Evolutionary conservation across 1,140 invertebrate species (phyloP).

Genomic region (Drosophila nasuta): DNA sequence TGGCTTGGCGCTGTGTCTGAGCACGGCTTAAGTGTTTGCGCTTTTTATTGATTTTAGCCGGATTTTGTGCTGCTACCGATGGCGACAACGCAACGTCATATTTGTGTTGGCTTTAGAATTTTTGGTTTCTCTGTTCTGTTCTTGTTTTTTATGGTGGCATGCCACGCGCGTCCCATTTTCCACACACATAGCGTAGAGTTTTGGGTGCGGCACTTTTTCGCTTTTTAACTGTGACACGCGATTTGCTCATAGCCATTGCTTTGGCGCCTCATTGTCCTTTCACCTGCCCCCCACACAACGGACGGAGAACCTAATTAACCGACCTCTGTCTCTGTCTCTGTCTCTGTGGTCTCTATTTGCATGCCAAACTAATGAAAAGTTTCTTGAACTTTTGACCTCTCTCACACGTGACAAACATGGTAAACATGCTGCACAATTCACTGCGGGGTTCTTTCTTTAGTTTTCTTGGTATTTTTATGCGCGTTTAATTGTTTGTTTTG

Average conservation of each 20-base stretch:
- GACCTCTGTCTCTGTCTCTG: slow-evolving; percentile 4
- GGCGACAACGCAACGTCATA: neutral
- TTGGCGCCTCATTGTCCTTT: slow-evolving; percentile 27
- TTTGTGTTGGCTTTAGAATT: slow-evolving; percentile 5
- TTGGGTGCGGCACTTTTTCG: slow-evolving; percentile 55
- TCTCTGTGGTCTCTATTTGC: slow-evolving; percentile 26
- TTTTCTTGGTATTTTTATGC: slow-evolving; percentile 59
- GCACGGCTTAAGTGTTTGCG: slow-evolving; percentile 65
- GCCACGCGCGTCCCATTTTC: slow-evolving; percentile 74
- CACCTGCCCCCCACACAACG: neutral
- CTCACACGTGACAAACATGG: slow-evolving; percentile 25
- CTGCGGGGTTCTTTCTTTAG: slow-evolving; percentile 9
- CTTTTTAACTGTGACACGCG: slow-evolving; percentile 39
- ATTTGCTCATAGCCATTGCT: slow-evolving; percentile 41
- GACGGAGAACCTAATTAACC: slow-evolving; percentile 16
- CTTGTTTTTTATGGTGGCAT: slow-evolving; percentile 21
- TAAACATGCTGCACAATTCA: slow-evolving; percentile 9
- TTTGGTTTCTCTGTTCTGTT: neutral
- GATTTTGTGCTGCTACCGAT: slow-evolving; percentile 53
- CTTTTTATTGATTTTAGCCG: slow-evolving; percentile 79
- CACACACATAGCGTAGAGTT: slow-evolving; percentile 31
- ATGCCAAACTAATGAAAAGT: slow-evolving; percentile 49
- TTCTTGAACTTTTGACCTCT: slow-evolving; percentile 56
- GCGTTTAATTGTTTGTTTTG: slow-evolving; percentile 62
- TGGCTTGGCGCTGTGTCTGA: slow-evolving; percentile 38